Base-by-base conservation (phyloP, 1,140 invertebrate genomes). In the Andricus grossulariae region DNA sequence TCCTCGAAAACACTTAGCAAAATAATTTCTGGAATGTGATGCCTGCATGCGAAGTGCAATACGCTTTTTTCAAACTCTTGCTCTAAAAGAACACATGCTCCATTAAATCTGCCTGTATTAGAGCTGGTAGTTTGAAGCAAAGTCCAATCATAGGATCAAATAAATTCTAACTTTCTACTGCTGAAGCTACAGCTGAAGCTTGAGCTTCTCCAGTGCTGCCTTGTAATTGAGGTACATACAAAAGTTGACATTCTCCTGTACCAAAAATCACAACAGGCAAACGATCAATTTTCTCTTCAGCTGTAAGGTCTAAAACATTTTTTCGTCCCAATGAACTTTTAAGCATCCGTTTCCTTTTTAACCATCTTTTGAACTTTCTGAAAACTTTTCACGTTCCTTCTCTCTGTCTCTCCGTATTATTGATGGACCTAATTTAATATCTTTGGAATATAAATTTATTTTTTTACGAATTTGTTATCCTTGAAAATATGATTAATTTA, bases 41-140 rank as follows among this genome's bases (percentile, higher is more conserved):
- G 79, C 15, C 76, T 72, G 60, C 76, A 80, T 18, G 75, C 50
- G 2, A 78, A 25, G 18, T 70, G 72, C 3, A 80, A 7, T 51
- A 78, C 18, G 19, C 78, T 55, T 70, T 50, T 71, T 3, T 73
- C 19, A 7, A 80, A 25, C 1, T 51, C n/a, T 50, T 72, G 57
- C 18, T 80, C 73, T n/a, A 78, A 60, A 50, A 57, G 8, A 2
- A 66, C 50, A 75, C 75, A 78, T 4, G 81, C 49, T 50, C 81
- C 75, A 79, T 79, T 80, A 50, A 52, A 25, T 73, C 70, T 74
- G 80, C 82, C 83, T 55, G 83, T 85, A 72, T 85, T 86, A 8
- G 55, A 60, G 51, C 83, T 74, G 76, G 83, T 85, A 16, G 84
- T 86, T 86, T 84, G 54, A 83, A 86, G 71, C 80, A 86, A 57